These are phyloP conservation scores for Scolopax bukidnonensis DNA, from an alignment of 2,797 vertebrate genomes.

Conservation along the genomic window DNA sequence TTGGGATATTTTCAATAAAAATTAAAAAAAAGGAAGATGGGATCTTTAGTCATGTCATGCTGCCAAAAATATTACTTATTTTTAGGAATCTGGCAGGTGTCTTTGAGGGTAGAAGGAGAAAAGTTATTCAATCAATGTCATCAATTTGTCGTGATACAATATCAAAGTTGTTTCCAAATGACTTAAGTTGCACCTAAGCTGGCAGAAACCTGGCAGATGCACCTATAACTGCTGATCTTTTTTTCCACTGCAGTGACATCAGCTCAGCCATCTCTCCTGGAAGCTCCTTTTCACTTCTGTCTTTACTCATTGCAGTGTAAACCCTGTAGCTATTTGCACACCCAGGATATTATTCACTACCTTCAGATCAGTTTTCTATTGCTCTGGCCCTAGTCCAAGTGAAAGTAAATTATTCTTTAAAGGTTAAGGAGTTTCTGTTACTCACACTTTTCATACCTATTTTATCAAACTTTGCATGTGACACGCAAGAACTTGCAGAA, in stretches of 20 bases:
- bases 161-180: background rate
- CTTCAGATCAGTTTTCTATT: background rate
- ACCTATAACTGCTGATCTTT: background rate
- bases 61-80: background rate
- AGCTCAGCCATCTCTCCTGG: rapidly evolving
- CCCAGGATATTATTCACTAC: background rate
- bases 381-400: background rate
- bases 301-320: background rate
- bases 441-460: background rate
- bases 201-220: background rate
- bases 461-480: background rate
- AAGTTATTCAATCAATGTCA: background rate
- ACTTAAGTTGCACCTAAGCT: background rate
- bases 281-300: background rate
- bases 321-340: background rate
- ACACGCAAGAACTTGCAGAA: background rate
- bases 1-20: background rate
- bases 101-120: background rate
- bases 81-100: background rate
- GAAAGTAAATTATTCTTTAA: background rate
- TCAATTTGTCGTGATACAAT: rapidly evolving
- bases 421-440: conserved; percentile 50
- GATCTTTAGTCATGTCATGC: background rate
- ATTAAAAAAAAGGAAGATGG: background rate
- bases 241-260: background rate